Percentiles rank a stretch among this genome's conserved stretches.
Evolutionary conservation across 1,140 invertebrate genomes (phyloP).

Genomic region (Charaxes varanes): DNA sequence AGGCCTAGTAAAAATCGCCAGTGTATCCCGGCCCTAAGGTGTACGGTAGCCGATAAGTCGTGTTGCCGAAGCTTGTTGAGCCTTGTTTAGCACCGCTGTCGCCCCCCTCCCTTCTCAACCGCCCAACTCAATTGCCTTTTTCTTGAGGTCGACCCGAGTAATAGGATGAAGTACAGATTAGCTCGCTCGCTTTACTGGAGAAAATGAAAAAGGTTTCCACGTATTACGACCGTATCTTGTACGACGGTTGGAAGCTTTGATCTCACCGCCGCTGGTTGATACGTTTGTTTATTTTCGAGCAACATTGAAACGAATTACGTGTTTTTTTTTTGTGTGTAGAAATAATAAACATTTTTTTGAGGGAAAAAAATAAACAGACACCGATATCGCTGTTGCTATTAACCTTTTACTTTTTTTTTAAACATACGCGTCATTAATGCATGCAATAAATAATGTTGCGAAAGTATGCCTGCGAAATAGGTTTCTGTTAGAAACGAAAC

Average conservation of each 20-base stretch:
- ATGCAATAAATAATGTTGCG: too few relatives aligned
- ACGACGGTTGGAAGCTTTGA: conserved; percentile 2
- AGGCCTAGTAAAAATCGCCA: too few relatives aligned
- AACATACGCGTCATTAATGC: too few relatives aligned
- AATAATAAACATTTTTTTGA: background rate
- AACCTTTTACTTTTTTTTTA: too few relatives aligned
- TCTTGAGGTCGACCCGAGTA: conserved; percentile 61
- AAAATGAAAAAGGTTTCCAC: conserved; percentile 47
- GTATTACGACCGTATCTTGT: background rate
- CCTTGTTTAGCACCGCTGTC: conserved; percentile 44
- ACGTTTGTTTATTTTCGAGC: background rate
- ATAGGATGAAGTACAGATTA: conserved; percentile 68
- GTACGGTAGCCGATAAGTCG: conserved; percentile 44
- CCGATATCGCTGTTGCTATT: too few relatives aligned
- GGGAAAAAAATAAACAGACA: too few relatives aligned
- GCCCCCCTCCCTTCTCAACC: conserved; percentile 25
- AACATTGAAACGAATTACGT: background rate
- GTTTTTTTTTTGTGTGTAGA: background rate
- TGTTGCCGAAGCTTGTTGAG: conserved; percentile 46
- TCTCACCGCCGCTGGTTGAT: background rate
- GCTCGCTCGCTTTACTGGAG: conserved; percentile 46
- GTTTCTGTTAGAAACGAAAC: too few relatives aligned
- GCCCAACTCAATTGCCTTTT: conserved; percentile 60
- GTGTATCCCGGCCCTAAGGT: too few relatives aligned
- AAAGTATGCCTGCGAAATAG: too few relatives aligned